Base-by-base conservation (phyloP, 2,797 vertebrate species). In the Danio tinwini region DNA sequence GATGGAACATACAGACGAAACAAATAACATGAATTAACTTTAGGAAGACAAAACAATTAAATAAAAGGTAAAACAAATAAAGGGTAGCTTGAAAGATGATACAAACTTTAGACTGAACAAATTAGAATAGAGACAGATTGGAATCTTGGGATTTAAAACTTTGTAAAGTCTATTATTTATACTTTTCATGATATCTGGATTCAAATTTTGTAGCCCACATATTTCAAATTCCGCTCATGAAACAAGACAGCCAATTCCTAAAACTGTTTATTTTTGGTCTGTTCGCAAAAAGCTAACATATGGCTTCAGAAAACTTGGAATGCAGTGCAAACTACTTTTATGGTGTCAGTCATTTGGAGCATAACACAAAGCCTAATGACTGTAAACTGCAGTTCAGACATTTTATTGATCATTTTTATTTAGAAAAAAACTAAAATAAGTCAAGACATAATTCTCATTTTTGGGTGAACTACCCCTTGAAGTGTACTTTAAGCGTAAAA, bases 181-280 rank as follows among this genome's bases (percentile, higher is more conserved):
- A 6, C 7, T 29, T 67, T 68, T 68, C 9, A 37, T 50, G 14
- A 50, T 3, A 39, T 69, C 52, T 1, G 2, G 16, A 52, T 52
- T 69, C 16, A 53, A 40, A 39, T 2, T 53, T 3, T 14, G n/a
- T 50, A 53, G 16, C 6, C 16, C 17, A 69, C 52, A 69, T 52
- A 69, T 52, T 53, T 69, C 6, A 39, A 69, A 69, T 69, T 69
- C 29, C 49, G 52, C 29, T 53, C 67, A 53, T 69, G 21, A 53
- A 53, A 69, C 40, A 52, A 40, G 67, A 39, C 29, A 53, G 49
- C 3, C 16, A 17, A 39, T 17, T 50, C 21, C 37, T 68, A 50
- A 68, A 50, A n/a, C 11, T 5, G n/a, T n/a, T 3, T 0, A 52
- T 50, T 63, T 74, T 49, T 13, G 44, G 21, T 62, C 7, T 1